phyloP scores from a whole-genome alignment of 2,113 vertebrate genomes.

The Dromiciops gliroides region DNA sequence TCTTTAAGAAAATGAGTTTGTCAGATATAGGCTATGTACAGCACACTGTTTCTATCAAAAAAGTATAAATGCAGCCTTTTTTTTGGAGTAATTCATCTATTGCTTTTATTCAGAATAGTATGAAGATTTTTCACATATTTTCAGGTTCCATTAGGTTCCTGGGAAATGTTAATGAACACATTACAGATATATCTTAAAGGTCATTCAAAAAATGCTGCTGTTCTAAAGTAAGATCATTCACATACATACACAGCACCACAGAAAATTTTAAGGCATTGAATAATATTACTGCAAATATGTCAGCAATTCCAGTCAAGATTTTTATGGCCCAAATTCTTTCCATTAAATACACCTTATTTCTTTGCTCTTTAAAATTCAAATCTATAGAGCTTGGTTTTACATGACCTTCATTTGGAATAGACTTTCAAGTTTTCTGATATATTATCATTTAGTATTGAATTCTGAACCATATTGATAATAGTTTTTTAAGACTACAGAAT shows the following conservation, averaged over 20 bases:
- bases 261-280: neutral
- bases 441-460: neutral
- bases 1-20: neutral
- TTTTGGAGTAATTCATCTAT: neutral
- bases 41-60: neutral
- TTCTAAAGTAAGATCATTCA: neutral
- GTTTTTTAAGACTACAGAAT: neutral
- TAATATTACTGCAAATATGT: neutral
- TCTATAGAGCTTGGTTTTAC: neutral
- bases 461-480: neutral
- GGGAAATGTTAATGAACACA: neutral
- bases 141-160: neutral
- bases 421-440: neutral
- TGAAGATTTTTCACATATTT: neutral
- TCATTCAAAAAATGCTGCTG: neutral
- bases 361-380: neutral
- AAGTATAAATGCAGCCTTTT: neutral
- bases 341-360: neutral
- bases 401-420: neutral
- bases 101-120: neutral
- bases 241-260: neutral
- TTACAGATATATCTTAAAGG: slow-evolving; percentile 1
- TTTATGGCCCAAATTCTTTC: neutral
- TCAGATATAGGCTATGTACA: neutral
- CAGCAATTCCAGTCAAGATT: neutral